Base-by-base conservation (phyloP, 1,140 invertebrate genomes). In the Amphibalanus amphitrite region DNA sequence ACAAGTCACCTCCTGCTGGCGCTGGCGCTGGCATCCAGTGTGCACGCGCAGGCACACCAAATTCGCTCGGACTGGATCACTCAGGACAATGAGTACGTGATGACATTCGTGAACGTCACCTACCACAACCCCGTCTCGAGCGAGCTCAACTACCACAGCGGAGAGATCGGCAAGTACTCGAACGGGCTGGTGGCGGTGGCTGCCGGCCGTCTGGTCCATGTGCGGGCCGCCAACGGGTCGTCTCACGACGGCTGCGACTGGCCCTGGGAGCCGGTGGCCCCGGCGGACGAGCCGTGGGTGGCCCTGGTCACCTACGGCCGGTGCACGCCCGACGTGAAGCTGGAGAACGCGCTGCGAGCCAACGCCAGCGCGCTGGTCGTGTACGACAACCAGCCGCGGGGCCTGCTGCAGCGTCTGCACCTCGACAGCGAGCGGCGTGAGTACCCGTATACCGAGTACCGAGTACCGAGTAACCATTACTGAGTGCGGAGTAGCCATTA, bases 241-340 rank as follows among this genome's bases (percentile, higher is more conserved):
- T 73, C 75, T 3, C 74, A 76, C 28, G 67, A 76, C 47, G 78
- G 76, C 1, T 79, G 78, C 72, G 73, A 74, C 23, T 72, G 68
- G 3, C 68, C 74, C 28, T 72, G 69, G 69, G 47, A 30, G 25
- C 29, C 13, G 6, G 23, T 23, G 28, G 72, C 75, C 0, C 72
- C 72, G 6, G 77, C 78, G 0, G n/a, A n/a, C n/a, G 82, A 84
- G 28, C 82, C 86, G 0, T 92, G 89, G 89, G 86, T 92, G 71
- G 90, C 89, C 0, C 80, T 92, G 69, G 86, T 91, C 4, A 83
- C 85, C 74, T 79, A 89, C 26, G 90, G 89, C 29, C 81, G 79
- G 28, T 92, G 90, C 79, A 87, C 87, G 74, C 90, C 90, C 77
- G 86, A 89, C 76, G 84, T 85, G 69, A 92, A 91, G 80, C 83